Evolutionary conservation across 2,888 invertebrate species (phyloP).

Genomic region (Meteorus cinctellus): DNA sequence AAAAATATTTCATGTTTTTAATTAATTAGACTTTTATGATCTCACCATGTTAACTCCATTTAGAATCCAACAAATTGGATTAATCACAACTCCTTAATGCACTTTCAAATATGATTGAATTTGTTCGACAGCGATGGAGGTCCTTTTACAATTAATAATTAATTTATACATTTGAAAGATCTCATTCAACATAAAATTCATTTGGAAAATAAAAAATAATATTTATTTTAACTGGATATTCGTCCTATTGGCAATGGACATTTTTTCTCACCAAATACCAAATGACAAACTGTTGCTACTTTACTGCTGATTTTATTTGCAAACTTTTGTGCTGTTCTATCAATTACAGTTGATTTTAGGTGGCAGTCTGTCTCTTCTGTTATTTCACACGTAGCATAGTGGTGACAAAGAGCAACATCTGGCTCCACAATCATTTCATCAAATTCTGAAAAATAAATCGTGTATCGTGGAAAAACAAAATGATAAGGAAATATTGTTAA

Average conservation of each 20-base stretch:
- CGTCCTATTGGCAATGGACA: too few species aligned
- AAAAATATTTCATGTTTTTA: too few species aligned
- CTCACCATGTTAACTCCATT: too few species aligned
- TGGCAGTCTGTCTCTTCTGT: constrained; percentile 52
- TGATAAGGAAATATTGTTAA: neutral
- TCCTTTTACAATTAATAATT: too few species aligned
- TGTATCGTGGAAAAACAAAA: neutral
- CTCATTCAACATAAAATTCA: too few species aligned
- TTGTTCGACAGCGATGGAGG: too few species aligned
- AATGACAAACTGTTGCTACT: constrained; percentile 42
- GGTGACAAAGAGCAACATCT: constrained; percentile 53
- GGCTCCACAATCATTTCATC: constrained; percentile 49
- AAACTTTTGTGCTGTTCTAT: constrained; percentile 50
- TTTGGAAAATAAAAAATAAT: neutral
- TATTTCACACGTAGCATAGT: constrained; percentile 53
- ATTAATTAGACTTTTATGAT: too few species aligned
- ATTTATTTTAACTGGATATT: too few species aligned
- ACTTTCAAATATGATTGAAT: too few species aligned
- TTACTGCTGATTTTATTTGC: constrained; percentile 42
- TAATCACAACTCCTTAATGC: too few species aligned
- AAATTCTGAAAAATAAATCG: constrained; percentile 43
- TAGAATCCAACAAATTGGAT: too few species aligned
- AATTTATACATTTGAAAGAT: too few species aligned
- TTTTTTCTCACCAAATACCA: neutral
- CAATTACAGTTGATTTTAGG: constrained; percentile 46